phyloP scores from a whole-genome alignment of 2,113 vertebrate genomes.

The Prunella fulvescens region DNA sequence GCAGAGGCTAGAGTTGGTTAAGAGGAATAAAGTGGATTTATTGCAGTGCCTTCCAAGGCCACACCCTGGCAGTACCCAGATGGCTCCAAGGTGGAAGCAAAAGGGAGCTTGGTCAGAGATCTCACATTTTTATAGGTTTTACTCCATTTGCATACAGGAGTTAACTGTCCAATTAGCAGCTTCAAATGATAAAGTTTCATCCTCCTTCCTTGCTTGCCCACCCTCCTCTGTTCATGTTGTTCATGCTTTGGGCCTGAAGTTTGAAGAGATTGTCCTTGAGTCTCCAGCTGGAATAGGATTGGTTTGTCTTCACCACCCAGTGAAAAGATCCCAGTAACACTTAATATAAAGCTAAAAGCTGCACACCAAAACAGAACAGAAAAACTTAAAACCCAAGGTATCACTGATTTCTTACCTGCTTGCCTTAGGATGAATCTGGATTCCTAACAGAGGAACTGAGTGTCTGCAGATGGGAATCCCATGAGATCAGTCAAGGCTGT shows the following conservation, averaged over 20 bases:
- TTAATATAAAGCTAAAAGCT: not conserved
- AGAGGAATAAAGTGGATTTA: not conserved
- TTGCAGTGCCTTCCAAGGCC: too few species aligned
- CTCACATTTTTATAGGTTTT: not conserved
- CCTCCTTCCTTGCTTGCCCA: not conserved
- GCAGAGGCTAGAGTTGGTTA: not conserved
- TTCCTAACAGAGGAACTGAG: not conserved
- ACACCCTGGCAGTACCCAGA: not conserved
- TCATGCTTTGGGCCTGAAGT: not conserved
- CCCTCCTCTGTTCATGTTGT: not conserved
- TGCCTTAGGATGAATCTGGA: not conserved
- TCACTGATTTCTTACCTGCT: not conserved
- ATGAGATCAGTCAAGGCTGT: not conserved
- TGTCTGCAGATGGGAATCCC: not conserved
- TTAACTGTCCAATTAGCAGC: not conserved
- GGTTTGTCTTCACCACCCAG: not conserved
- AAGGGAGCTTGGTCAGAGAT: not conserved
- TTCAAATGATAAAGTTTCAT: not conserved
- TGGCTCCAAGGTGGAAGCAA: not conserved
- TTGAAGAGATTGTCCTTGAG: not conserved
- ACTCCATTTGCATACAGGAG: not conserved
- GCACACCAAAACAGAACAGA: not conserved
- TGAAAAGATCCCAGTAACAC: not conserved
- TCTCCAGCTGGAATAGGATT: not conserved
- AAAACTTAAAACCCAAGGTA: not conserved